Evolutionary conservation across 2,113 vertebrate genomes (phyloP).

Genomic region (sheep (Ovis aries)): ARS-UI_Ramb_v3.0 NC_056065.1:42107501-42108000

Average conservation of each 20-base stretch:
- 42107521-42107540: neutral
- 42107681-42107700: neutral
- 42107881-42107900: neutral
- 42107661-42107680: neutral
- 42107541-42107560: neutral
- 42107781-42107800: neutral
- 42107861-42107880: neutral
- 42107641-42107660: neutral
- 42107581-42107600: too few species aligned
- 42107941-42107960: neutral
- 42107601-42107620: neutral
- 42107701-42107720: neutral
- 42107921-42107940: rapidly evolving
- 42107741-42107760: neutral
- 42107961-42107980: neutral
- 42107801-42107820: neutral
- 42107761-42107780: neutral
- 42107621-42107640: neutral
- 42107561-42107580: neutral
- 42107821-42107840: neutral
- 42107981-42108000: neutral
- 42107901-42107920: neutral
- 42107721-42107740: neutral
- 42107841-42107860: neutral
- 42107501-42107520: neutral